These are phyloP conservation scores for Mesorhabditis belari DNA, from an alignment of 2,888 invertebrate genomes.

Conservation along the genomic window DNA sequence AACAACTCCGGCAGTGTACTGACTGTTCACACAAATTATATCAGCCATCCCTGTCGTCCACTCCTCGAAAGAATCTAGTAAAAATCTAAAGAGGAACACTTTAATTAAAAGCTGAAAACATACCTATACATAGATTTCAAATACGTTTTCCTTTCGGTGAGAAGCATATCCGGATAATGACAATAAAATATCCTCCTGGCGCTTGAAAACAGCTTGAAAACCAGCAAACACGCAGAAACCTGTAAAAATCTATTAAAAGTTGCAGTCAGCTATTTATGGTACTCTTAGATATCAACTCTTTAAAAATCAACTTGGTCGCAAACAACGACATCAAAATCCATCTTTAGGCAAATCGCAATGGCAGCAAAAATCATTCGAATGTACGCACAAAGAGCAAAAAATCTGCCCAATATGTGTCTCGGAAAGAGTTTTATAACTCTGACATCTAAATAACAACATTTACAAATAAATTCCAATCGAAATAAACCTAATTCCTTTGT, in stretches of 20 bases:
- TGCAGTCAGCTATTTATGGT: too few relatives aligned
- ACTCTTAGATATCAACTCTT: too few relatives aligned
- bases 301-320: conserved; percentile 71
- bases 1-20: conserved; percentile 68
- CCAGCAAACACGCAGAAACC: conserved; percentile 83
- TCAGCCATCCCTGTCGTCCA: conserved; percentile 77
- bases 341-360: conserved; percentile 68
- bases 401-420: conserved; percentile 75
- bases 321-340: conserved; percentile 70
- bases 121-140: not conserved
- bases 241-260: too few relatives aligned
- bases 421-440: conserved; percentile 87
- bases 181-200: conserved; percentile 78
- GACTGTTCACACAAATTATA: conserved; percentile 85
- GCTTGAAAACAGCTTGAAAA: conserved; percentile 64
- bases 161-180: conserved; percentile 90
- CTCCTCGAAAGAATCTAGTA: conserved; percentile 77
- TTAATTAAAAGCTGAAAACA: not conserved
- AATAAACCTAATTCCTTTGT: conserved; percentile 58
- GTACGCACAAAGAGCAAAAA: conserved; percentile 85
- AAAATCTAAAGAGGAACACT: not conserved
- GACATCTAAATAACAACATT: conserved; percentile 40
- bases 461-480: not conserved
- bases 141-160: conserved; percentile 61
- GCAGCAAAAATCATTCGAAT: conserved; percentile 85